These are phyloP conservation scores for Paracyclopina nana DNA, from an alignment of 1,140 invertebrate genomes.

Conservation along the genomic window DNA sequence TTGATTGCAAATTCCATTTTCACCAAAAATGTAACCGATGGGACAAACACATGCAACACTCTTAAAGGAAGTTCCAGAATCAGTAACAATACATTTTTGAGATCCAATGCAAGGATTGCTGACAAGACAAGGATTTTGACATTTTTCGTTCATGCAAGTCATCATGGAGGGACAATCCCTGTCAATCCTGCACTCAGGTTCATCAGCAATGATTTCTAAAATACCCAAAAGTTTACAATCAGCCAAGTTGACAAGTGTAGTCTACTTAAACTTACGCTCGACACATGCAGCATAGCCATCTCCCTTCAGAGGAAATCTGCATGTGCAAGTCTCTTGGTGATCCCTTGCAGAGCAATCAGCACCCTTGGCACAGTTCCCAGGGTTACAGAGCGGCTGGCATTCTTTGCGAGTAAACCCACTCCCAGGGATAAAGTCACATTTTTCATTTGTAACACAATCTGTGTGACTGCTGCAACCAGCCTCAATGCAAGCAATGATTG, in stretches of 20 bases:
- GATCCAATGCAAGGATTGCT: slow-evolving; percentile 48
- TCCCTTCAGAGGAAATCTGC: slow-evolving; percentile 55
- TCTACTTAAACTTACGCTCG: slow-evolving; percentile 16
- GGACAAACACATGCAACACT: too few species aligned
- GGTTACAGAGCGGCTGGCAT: slow-evolving; percentile 55
- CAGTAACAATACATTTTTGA: slow-evolving; percentile 20
- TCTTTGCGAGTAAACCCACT: slow-evolving; percentile 60
- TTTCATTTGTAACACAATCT: slow-evolving; percentile 63
- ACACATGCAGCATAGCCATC: slow-evolving; percentile 57
- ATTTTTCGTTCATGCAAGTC: slow-evolving; percentile 55
- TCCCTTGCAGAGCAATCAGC: slow-evolving; percentile 46
- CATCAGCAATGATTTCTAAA: too few species aligned
- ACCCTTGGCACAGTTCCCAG: slow-evolving; percentile 44
- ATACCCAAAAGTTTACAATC: too few species aligned
- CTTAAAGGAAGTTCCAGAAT: slow-evolving; percentile 20
- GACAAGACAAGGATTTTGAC: slow-evolving; percentile 61
- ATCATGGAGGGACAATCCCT: slow-evolving; percentile 50
- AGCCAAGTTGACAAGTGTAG: too few species aligned
- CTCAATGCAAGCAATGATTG: slow-evolving; percentile 50
- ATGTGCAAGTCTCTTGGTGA: slow-evolving; percentile 43
- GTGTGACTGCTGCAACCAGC: slow-evolving; percentile 69
- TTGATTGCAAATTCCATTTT: too few species aligned
- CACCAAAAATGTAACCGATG: too few species aligned
- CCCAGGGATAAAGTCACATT: slow-evolving; percentile 62
- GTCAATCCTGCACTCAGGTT: slow-evolving; percentile 51